Percentiles rank a stretch among this genome's conserved stretches.
These are phyloP conservation scores for Condylura cristata DNA, from an alignment of 2,113 vertebrate genomes.

Conservation along the genomic window DNA sequence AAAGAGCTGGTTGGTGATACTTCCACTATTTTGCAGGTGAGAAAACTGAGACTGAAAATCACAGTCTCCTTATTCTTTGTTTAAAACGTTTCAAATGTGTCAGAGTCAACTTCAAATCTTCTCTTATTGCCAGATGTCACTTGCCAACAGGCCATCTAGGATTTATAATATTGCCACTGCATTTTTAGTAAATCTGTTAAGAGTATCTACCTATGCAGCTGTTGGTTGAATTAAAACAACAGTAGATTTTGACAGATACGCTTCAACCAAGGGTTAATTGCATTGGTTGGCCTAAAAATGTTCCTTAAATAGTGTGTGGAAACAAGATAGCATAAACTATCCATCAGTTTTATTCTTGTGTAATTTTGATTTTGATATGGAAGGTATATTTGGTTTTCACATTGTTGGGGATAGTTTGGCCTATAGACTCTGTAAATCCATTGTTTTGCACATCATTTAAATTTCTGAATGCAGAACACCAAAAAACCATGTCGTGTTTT, in stretches of 20 bases:
- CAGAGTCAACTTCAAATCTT: neutral
- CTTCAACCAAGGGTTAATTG: slow-evolving; percentile 18
- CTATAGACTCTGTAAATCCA: slow-evolving; percentile 68
- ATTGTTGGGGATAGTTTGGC: neutral
- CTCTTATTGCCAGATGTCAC: slow-evolving; percentile 11
- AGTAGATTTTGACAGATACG: slow-evolving; percentile 4
- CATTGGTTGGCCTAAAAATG: slow-evolving; percentile 18
- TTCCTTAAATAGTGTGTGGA: slow-evolving; percentile 40
- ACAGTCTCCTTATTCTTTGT: slow-evolving; percentile 17
- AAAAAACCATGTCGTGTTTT: slow-evolving; percentile 80
- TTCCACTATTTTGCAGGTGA: slow-evolving; percentile 39
- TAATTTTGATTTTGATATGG: slow-evolving; percentile 43
- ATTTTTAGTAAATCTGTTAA: slow-evolving; percentile 50
- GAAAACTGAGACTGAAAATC: slow-evolving; percentile 16
- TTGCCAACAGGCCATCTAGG: slow-evolving; percentile 36
- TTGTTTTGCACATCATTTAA: slow-evolving; percentile 80
- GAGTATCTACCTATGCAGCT: slow-evolving; percentile 33
- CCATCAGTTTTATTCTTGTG: slow-evolving; percentile 25
- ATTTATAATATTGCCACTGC: slow-evolving; percentile 36
- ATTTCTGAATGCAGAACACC: slow-evolving; percentile 82
- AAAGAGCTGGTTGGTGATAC: neutral
- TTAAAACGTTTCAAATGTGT: neutral
- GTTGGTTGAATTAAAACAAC: no score
- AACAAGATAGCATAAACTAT: slow-evolving; percentile 43
- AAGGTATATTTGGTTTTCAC: slow-evolving; percentile 44